A percentile compares a stretch with the other conserved stretches of the same genome.
Evolutionary conservation across 1,140 invertebrate genomes (phyloP).

Genomic region (Charaxes varanes): DNA sequence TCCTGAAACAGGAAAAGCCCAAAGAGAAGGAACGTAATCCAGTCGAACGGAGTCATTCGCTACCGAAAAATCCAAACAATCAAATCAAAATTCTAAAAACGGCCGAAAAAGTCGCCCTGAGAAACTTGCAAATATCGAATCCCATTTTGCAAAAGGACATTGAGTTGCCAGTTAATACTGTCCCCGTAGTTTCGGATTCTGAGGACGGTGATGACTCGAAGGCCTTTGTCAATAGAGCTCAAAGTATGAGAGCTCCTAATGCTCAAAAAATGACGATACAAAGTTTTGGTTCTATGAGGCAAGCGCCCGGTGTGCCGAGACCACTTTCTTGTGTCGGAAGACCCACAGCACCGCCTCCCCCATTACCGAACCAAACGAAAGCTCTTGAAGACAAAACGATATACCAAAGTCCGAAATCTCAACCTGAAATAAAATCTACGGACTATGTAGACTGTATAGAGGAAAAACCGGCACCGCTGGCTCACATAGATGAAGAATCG

Average conservation of each 20-base stretch:
- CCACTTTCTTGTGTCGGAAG: conserved; percentile 81
- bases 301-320: conserved; percentile 75
- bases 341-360: conserved; percentile 78
- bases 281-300: conserved; percentile 86
- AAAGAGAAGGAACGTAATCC: conserved; percentile 75
- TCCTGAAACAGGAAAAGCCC: conserved; percentile 79
- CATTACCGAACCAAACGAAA: conserved; percentile 72
- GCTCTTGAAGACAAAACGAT: conserved; percentile 46
- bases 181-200: conserved; percentile 75
- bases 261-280: conserved; percentile 77
- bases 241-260: conserved; percentile 81
- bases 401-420: conserved; percentile 70
- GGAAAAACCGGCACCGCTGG: conserved; percentile 74
- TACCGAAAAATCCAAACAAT: conserved; percentile 75
- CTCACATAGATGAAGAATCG: conserved; percentile 79
- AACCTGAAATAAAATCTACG: conserved; percentile 42
- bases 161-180: conserved; percentile 74
- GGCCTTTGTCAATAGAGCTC: conserved; percentile 80
- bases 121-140: conserved; percentile 86
- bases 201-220: conserved; percentile 67
- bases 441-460: conserved; percentile 88
- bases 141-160: conserved; percentile 84
- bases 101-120: conserved; percentile 80
- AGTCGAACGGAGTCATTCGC: conserved; percentile 74
- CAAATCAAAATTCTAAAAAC: conserved; percentile 78